A percentile compares a stretch with the other conserved stretches of the same genome.
phyloP scores from a whole-genome alignment of 1,140 invertebrate species.

The Magallana gigas region DNA sequence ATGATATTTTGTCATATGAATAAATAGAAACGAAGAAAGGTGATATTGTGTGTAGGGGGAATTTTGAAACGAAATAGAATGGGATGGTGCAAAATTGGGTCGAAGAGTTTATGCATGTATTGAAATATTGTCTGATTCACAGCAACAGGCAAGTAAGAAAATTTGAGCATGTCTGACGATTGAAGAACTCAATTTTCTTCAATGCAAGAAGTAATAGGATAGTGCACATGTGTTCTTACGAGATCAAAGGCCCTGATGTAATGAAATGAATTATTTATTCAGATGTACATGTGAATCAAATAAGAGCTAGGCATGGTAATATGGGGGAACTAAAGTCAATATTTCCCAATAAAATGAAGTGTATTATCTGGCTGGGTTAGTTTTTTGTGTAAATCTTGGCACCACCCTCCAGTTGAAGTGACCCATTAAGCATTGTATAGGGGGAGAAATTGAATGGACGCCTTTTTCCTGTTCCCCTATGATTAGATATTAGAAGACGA shows the following conservation, averaged over 20 bases:
- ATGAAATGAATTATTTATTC: background rate
- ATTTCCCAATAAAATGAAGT: slow-evolving; percentile 8
- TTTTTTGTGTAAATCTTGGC: background rate
- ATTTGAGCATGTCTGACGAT: background rate
- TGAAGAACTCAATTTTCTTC: background rate
- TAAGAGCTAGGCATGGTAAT: background rate
- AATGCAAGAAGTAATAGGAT: background rate
- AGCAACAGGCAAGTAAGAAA: background rate
- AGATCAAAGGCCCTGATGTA: background rate
- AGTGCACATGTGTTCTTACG: background rate
- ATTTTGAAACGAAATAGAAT: background rate
- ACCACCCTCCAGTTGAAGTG: slow-evolving; percentile 6
- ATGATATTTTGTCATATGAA: background rate
- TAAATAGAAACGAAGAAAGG: background rate
- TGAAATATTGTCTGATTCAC: background rate
- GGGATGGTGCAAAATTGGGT: background rate
- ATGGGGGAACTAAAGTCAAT: background rate
- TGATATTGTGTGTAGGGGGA: background rate
- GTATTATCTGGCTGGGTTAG: background rate
- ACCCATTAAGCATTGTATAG: slow-evolving; percentile 13
- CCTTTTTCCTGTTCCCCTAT: background rate
- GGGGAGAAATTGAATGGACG: background rate
- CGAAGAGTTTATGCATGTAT: background rate
- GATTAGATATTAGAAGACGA: slow-evolving; percentile 30
- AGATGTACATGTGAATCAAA: slow-evolving; percentile 4